Percentiles rank a stretch among this genome's conserved stretches.
These are phyloP conservation scores for Euura saliciscinereae DNA, from an alignment of 1,140 invertebrate species.

Conservation along the genomic window DNA sequence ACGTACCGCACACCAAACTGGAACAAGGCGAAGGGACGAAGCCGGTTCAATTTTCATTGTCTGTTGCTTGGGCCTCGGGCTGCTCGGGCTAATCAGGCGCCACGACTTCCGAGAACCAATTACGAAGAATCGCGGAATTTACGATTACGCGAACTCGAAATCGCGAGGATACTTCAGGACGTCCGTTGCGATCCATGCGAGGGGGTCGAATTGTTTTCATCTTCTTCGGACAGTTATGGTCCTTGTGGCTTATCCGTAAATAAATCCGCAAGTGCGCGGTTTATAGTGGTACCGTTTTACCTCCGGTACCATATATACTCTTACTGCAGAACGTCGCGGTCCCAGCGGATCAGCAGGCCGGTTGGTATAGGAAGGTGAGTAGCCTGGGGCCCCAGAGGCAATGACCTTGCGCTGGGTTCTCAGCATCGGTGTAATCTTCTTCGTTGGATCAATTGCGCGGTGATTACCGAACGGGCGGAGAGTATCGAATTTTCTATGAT, in stretches of 20 bases:
- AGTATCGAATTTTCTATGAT: too few species aligned
- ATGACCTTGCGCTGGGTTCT: conserved; percentile 32
- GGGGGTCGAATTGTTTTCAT: too few species aligned
- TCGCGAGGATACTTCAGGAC: too few species aligned
- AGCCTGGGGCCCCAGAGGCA: conserved; percentile 36
- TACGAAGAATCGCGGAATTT: too few species aligned
- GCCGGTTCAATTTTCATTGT: not conserved
- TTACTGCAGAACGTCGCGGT: too few species aligned
- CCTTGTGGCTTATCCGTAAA: too few species aligned
- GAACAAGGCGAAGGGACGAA: conserved; percentile 2
- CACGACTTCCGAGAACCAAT: too few species aligned
- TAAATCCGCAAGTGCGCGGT: too few species aligned
- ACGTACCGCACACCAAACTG: not conserved
- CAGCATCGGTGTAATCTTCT: not conserved
- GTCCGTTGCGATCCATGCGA: too few species aligned
- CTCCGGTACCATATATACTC: not conserved
- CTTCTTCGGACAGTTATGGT: too few species aligned
- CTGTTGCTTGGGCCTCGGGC: not conserved
- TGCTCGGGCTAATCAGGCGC: not conserved
- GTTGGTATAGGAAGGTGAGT: conserved; percentile 30
- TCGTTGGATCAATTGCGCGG: not conserved
- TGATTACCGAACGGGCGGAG: too few species aligned
- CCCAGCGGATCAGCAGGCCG: not conserved
- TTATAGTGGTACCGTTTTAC: not conserved
- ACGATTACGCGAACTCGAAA: too few species aligned